These are phyloP conservation scores for Orchesellides sinensis DNA, from an alignment of 2,888 invertebrate species.

Conservation along the genomic window DNA sequence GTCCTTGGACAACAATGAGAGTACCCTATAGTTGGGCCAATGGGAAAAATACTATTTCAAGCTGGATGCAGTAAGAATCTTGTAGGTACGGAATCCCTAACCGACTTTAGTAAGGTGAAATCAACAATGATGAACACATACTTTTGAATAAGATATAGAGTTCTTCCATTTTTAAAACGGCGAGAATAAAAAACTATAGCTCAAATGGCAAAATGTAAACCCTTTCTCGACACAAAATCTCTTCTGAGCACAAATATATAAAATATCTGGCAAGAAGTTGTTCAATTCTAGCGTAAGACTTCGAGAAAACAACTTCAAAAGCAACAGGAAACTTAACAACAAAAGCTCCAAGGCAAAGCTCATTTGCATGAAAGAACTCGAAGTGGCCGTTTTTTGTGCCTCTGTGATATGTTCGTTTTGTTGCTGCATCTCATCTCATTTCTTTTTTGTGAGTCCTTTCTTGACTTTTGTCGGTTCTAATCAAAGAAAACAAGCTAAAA, in stretches of 20 bases:
- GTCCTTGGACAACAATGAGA: constrained; percentile 36
- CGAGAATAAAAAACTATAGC: background rate
- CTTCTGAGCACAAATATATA: constrained; percentile 1
- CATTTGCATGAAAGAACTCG: constrained; percentile 54
- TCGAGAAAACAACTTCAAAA: constrained; percentile 47
- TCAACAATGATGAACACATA: too few relatives aligned
- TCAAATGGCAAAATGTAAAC: background rate
- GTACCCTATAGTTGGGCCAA: constrained; percentile 2
- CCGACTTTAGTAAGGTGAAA: too few relatives aligned
- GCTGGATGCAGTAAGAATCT: too few relatives aligned
- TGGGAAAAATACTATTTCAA: background rate
- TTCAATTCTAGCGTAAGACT: background rate
- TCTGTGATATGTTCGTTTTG: constrained; percentile 47
- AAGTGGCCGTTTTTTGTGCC: constrained; percentile 57
- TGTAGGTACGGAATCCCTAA: too few relatives aligned
- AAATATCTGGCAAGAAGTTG: background rate
- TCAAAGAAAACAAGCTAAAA: constrained; percentile 57
- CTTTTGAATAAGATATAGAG: too few relatives aligned
- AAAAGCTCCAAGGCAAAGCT: constrained; percentile 51
- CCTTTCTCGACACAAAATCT: constrained; percentile 41
- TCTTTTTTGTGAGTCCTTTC: constrained; percentile 31
- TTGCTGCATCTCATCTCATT: constrained; percentile 36
- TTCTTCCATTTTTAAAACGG: background rate
- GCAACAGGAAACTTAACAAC: constrained; percentile 56
- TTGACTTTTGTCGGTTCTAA: constrained; percentile 59